Base-by-base conservation (phyloP, 2,797 vertebrate species). In the Mionectes olivaceus region DNA sequence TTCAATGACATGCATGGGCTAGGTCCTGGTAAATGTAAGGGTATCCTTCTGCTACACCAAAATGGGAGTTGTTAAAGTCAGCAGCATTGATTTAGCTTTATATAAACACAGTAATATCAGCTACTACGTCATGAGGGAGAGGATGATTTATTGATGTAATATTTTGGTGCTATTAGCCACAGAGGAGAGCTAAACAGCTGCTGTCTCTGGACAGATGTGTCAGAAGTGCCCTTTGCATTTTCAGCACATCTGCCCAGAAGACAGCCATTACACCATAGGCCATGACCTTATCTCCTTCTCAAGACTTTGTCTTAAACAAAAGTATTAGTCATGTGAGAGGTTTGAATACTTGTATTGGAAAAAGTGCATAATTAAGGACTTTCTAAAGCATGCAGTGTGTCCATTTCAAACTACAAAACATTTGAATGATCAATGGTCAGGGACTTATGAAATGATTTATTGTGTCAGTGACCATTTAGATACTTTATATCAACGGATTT, bases 221-320 rank as follows among this genome's bases (percentile, higher is more conserved):
- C 75, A 50, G 27, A 57, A 79, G 14, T 61, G 52, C 37, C 75
- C 22, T 89, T 91, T 80, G 61, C 30, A 64, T 28, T 63, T 43
- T 25, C 69, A 44, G 82, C 37, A 64, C 60, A 70, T 49, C 67
- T 91, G 47, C 33, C 53, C 52, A 77, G 49, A 43, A 60, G 32
- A 76, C 4, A 73, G 19, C 43, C 44, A 19, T 32, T 49, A 21
- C 0, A 0, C 28, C 2, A 2, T 2, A 30, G 33, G 23, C 32
- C 60, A 49, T 67, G 80, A 68, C 30, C 30, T 39, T 59, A 50
- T 4, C 13, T 17, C 3, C 3, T 86, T 87, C 27, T 32, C 43
- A 35, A 71, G 43, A n/a, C 32, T 96, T 82, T 85, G 33, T 57
- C 50, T 44, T 80, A 47, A 80, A 91, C 83, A 16, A 21, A 60